Evolutionary conservation across 1,140 invertebrate species (phyloP).

Genomic region (Drosophila lini): DNA sequence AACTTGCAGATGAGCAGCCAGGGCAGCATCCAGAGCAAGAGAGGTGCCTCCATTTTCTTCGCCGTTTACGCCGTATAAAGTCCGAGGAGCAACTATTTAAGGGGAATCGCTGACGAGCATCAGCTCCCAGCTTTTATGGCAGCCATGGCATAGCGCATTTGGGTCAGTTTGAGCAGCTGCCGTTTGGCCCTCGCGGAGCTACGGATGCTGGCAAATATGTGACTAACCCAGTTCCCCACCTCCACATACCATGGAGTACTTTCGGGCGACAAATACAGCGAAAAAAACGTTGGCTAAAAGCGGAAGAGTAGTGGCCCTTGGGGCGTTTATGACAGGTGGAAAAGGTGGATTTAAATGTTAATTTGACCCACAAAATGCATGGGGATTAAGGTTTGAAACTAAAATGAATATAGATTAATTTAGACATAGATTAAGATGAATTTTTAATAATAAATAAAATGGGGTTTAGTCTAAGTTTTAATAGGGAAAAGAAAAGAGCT

Average conservation of each 20-base stretch:
- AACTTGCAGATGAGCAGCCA: constrained; percentile 12
- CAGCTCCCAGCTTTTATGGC: constrained; percentile 25
- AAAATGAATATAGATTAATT: not conserved
- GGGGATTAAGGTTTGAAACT: not conserved
- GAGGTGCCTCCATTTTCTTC: constrained; percentile 7
- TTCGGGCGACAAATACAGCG: constrained; percentile 25
- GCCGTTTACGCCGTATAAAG: not conserved
- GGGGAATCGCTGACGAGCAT: constrained; percentile 10
- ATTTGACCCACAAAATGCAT: not conserved
- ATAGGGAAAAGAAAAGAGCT: not conserved
- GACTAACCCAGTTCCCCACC: constrained; percentile 53
- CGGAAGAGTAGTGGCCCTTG: not conserved
- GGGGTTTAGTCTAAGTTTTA: not conserved
- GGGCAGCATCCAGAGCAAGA: constrained; percentile 16
- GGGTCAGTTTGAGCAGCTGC: constrained; percentile 75
- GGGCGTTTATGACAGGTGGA: not conserved
- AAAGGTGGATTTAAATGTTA: constrained; percentile 4
- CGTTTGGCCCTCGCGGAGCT: constrained; percentile 17
- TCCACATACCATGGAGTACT: constrained; percentile 41
- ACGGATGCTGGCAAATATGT: constrained; percentile 46
- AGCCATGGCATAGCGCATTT: constrained; percentile 26
- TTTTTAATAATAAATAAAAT: too few species aligned
- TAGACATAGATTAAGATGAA: too few species aligned
- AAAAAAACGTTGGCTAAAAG: too few species aligned
- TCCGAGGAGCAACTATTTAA: constrained; percentile 22